These are phyloP conservation scores for Acanthaster planci DNA, from an alignment of 35 echinoderm and acorn worm genomes.

Conservation along the genomic window DNA sequence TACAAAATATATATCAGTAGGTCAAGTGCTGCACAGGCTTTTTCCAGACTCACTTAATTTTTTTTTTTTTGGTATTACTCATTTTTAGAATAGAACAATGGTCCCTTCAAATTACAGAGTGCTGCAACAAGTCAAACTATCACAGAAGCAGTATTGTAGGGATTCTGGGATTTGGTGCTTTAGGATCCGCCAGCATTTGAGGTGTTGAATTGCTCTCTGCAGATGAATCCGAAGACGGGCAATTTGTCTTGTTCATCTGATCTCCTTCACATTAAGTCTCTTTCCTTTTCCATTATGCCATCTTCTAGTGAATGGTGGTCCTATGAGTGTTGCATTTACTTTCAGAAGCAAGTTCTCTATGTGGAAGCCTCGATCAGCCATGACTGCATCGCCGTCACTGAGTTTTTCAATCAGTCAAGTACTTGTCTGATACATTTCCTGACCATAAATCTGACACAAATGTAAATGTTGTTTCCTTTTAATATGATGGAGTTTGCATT, in stretches of 20 bases:
- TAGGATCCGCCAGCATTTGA: slow-evolving; percentile 37
- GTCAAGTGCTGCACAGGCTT: not conserved
- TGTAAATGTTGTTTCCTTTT: no score
- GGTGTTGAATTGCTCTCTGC: slow-evolving; percentile 21
- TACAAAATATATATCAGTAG: not conserved
- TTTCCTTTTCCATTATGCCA: slow-evolving; percentile 57
- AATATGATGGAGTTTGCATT: no score
- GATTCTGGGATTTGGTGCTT: slow-evolving; percentile 36
- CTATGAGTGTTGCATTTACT: slow-evolving; percentile 31
- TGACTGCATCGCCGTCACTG: slow-evolving; percentile 52
- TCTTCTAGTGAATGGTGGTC: slow-evolving; percentile 55
- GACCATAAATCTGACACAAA: slow-evolving; percentile 43
- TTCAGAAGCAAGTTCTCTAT: slow-evolving; percentile 44
- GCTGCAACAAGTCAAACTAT: slow-evolving; percentile 32
- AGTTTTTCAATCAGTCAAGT: slow-evolving; percentile 45
- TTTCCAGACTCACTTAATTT: not conserved
- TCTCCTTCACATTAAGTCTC: slow-evolving; percentile 52
- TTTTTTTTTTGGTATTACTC: not conserved
- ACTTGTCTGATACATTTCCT: slow-evolving; percentile 65
- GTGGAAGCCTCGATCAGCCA: slow-evolving; percentile 61
- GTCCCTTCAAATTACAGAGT: slow-evolving; percentile 37
- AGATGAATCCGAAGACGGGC: slow-evolving; percentile 47
- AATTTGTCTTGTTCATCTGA: slow-evolving; percentile 45
- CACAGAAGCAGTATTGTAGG: not conserved
- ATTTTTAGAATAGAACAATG: slow-evolving; percentile 25